Conservation (phyloP, 2,113 vertebrate species). For the Sminthopsis crassicaudata region DNA sequence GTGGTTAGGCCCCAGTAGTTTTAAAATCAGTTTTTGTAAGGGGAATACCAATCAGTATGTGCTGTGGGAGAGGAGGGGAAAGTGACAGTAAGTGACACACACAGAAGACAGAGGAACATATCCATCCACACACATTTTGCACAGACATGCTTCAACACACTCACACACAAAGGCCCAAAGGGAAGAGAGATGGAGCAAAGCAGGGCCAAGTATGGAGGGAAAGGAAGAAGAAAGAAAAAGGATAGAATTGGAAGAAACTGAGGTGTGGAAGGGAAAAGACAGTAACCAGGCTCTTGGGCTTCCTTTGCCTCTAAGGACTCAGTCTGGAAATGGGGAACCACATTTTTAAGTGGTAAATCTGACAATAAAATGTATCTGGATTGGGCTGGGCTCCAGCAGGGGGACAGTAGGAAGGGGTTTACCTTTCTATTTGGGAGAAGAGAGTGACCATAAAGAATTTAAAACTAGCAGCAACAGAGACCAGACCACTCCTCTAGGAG, state of each 20-base stretch:
- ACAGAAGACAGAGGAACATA: conserved; percentile 75
- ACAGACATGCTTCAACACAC: conserved; percentile 26
- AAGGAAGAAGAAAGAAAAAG: neutral
- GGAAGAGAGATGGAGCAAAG: conserved; percentile 54
- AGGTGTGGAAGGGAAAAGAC: neutral
- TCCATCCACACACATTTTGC: conserved; percentile 35
- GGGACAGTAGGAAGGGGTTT: neutral
- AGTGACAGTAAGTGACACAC: conserved; percentile 73
- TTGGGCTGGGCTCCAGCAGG: neutral
- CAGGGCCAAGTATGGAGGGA: neutral
- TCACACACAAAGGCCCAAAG: conserved; percentile 40
- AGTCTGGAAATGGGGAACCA: neutral
- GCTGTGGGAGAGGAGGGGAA: conserved; percentile 59
- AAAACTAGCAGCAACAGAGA: neutral
- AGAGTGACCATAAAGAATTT: neutral
- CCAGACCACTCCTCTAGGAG: neutral
- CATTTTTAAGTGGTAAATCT: neutral
- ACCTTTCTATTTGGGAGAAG: neutral
- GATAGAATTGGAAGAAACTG: neutral
- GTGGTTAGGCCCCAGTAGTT: conserved; percentile 36
- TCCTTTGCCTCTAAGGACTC: neutral
- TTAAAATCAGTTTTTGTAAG: conserved; percentile 72
- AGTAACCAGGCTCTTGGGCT: neutral
- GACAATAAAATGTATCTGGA: neutral
- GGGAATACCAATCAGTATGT: conserved; percentile 79